Evolutionary conservation across 1,140 invertebrate species (phyloP), one percentile per base, ranked within the genome.

Genomic region (Zelostemma sp.): DNA sequence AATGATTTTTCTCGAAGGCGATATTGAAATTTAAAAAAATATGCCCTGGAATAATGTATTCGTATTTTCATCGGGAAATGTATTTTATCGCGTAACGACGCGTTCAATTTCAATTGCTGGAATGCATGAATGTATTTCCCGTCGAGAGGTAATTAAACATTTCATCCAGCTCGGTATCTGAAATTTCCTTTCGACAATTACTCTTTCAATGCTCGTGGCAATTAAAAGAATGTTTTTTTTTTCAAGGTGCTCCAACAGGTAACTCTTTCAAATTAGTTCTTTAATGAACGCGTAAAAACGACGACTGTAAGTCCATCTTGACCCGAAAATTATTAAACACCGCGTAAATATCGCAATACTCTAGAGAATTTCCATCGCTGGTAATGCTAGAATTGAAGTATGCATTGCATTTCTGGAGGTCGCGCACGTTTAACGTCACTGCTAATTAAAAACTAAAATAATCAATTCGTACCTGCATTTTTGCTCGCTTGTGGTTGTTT

Each of bases 381-480:
- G 21, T 25, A 25, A 35, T 35, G 33, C 33, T 35, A 35, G 33
- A 35, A n/a, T n/a, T 35, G 33, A 35, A 35, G 33, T 35, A 35
- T 35, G 33, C 33, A 11, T 35, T 35, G 33, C 5, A 35, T 35
- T 35, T 2, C 33, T 2, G 11, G 21, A 25, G 21, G 21, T 8
- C 21, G 21, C 8, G 3, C 8, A 25, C 21, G 8, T 25, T 25
- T 25, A 3, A 25, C 21, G 21, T 25, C 21, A 25, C 21, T 25
- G 21, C 8, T 25, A 25, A 25, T 25, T 25, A 25, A 35, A 35
- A 35, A 35, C 6, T n/a, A n/a, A n/a, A 35, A 35, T 9, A n/a
- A 35, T 1, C 33, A 11, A 35, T 6, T 35, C 11, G 33, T 35
- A 35, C 33, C 6, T 11, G 33, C 33, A n/a, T 25, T 25, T 25